Evolutionary conservation across 2,888 invertebrate genomes (phyloP).

Genomic region (Neoscelio sp.): DNA sequence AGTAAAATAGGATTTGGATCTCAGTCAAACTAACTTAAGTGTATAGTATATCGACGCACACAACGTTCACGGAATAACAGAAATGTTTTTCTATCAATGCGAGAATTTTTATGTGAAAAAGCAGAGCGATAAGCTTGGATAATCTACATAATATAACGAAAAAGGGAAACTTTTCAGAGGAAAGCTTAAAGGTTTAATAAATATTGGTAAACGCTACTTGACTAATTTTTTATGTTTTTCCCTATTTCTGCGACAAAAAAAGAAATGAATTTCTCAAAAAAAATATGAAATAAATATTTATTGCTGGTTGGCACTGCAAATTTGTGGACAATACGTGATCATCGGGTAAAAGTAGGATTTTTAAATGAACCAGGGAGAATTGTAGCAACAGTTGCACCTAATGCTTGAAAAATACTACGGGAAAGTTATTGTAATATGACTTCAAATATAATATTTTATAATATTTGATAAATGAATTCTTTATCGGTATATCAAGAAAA

Average conservation of each 20-base stretch:
- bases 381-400: slow-evolving; percentile 26
- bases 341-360: background rate
- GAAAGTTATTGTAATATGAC: too few species aligned
- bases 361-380: background rate
- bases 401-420: slow-evolving; percentile 21
- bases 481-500: too few species aligned
- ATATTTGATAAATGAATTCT: too few species aligned
- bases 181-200: slow-evolving; percentile 56
- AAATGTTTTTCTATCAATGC: slow-evolving; percentile 59
- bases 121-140: slow-evolving; percentile 51
- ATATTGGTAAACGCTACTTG: slow-evolving; percentile 37
- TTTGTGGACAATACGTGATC: slow-evolving; percentile 54
- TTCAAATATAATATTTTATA: too few species aligned
- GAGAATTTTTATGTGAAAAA: slow-evolving; percentile 56
- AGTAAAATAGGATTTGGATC: slow-evolving; percentile 65
- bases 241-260: background rate
- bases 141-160: slow-evolving; percentile 62
- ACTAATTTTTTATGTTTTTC: slow-evolving; percentile 22
- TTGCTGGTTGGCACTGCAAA: slow-evolving; percentile 39
- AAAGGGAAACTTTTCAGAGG: slow-evolving; percentile 34
- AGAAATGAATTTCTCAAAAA: too few species aligned
- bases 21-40: slow-evolving; percentile 63
- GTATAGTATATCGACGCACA: slow-evolving; percentile 59
- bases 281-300: slow-evolving; percentile 58
- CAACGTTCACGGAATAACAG: slow-evolving; percentile 61